These are phyloP conservation scores for Musca vetustissima DNA, from an alignment of 1,140 invertebrate genomes.

Conservation along the genomic window DNA sequence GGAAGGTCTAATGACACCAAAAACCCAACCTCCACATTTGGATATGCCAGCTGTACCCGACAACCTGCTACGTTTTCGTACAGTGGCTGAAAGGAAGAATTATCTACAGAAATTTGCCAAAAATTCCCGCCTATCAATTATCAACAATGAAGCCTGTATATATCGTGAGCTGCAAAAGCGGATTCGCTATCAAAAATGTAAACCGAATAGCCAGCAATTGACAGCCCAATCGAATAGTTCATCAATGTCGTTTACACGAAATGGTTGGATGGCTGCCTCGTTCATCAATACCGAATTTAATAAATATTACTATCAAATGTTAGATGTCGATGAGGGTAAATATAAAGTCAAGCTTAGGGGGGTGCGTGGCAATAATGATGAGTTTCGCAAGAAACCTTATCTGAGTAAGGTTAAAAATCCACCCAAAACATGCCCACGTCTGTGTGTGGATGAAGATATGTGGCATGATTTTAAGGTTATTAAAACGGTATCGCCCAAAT, in stretches of 20 bases:
- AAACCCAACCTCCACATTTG: conserved; percentile 44
- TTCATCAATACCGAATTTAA: conserved; percentile 46
- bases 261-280: conserved; percentile 52
- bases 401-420: conserved; percentile 27
- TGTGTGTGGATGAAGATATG: conserved; percentile 38
- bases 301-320: conserved; percentile 46
- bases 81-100: conserved; percentile 46
- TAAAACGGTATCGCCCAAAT: conserved; percentile 30
- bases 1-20: conserved; percentile 43
- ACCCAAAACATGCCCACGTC: conserved; percentile 13
- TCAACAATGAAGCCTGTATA: conserved; percentile 52
- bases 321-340: conserved; percentile 41
- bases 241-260: conserved; percentile 46
- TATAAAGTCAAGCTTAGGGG: conserved; percentile 39
- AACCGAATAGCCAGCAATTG: conserved; percentile 38
- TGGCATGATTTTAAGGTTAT: conserved; percentile 34
- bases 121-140: conserved; percentile 47
- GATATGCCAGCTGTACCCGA: conserved; percentile 48
- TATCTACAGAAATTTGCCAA: conserved; percentile 45
- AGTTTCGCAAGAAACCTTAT: conserved; percentile 42
- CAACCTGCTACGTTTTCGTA: conserved; percentile 43
- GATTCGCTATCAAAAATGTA: conserved; percentile 41
- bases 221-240: conserved; percentile 34
- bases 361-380: conserved; percentile 42
- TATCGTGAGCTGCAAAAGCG: conserved; percentile 49